Percentiles rank a stretch among this genome's conserved stretches.
Evolutionary conservation across 1,140 invertebrate species (phyloP).

Genomic region (Ceratosolen solmsi): DNA sequence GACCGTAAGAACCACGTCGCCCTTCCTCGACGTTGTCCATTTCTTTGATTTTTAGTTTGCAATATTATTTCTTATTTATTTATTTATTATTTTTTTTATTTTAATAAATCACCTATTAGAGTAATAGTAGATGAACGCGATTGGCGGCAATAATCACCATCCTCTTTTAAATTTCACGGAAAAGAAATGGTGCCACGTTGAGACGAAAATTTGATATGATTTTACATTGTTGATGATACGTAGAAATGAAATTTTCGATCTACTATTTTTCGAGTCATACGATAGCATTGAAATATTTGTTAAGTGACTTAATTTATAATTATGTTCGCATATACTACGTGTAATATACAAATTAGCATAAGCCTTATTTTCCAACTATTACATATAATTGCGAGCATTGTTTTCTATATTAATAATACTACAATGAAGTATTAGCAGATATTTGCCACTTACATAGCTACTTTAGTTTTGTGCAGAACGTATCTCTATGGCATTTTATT

Average conservation of each 20-base stretch:
- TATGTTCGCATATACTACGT: too few relatives aligned
- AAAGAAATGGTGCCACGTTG: neutral
- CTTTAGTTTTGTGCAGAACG: too few relatives aligned
- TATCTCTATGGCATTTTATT: too few relatives aligned
- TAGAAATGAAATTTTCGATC: neutral
- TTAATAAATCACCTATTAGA: conserved; percentile 16
- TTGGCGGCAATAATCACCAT: conserved; percentile 6
- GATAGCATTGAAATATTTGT: too few relatives aligned
- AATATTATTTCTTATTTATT: conserved; percentile 51
- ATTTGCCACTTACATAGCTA: too few relatives aligned
- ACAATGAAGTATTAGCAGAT: too few relatives aligned
- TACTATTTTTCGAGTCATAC: too few relatives aligned
- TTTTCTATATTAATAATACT: too few relatives aligned
- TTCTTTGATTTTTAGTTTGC: conserved; percentile 55
- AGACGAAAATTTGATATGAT: neutral
- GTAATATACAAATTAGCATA: too few relatives aligned
- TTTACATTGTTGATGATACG: neutral
- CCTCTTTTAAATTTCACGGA: neutral
- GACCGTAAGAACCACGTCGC: conserved; percentile 67
- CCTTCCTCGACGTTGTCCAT: conserved; percentile 35
- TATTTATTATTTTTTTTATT: neutral
- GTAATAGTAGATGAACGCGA: conserved; percentile 33
- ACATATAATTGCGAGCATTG: too few relatives aligned
- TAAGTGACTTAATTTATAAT: too few relatives aligned
- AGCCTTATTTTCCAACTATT: too few relatives aligned